Evolutionary conservation across 1,140 invertebrate species (phyloP).

Genomic region (Sminthurinus signatus): DNA sequence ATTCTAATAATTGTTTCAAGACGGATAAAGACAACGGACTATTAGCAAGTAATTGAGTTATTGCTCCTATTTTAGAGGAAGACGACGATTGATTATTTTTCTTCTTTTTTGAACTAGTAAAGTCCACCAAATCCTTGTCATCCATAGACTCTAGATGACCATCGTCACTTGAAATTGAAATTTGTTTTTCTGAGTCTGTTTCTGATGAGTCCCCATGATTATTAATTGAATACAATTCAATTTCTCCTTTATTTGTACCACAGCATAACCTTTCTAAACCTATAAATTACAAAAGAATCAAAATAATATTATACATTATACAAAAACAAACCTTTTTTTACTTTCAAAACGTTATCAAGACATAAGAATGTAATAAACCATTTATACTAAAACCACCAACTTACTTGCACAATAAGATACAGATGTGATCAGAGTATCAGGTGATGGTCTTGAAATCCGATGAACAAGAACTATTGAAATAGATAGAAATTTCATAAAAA

Average conservation of each 20-base stretch:
- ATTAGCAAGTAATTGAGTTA: conserved; percentile 56
- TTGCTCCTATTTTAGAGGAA: too few relatives aligned
- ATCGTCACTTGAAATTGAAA: background rate
- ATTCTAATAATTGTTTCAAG: conserved; percentile 54
- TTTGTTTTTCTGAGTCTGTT: background rate
- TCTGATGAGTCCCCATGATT: conserved; percentile 12
- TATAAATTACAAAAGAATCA: too few relatives aligned
- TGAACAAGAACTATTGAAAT: conserved; percentile 50
- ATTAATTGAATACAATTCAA: conserved; percentile 62
- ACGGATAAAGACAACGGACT: conserved; percentile 51
- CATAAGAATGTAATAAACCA: too few relatives aligned
- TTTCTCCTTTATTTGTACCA: conserved; percentile 65
- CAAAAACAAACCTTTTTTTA: background rate
- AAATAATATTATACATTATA: too few relatives aligned
- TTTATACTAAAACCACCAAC: background rate
- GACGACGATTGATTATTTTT: too few relatives aligned
- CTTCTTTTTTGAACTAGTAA: too few relatives aligned
- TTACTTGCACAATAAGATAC: conserved; percentile 39
- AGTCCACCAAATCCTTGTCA: too few relatives aligned
- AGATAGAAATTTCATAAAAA: too few relatives aligned
- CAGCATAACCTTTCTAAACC: conserved; percentile 75
- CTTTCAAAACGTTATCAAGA: too few relatives aligned
- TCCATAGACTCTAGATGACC: too few relatives aligned
- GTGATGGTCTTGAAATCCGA: conserved; percentile 45
- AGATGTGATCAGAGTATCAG: conserved; percentile 27